Base-by-base conservation (phyloP, 2,888 invertebrate species). In the Drosophila neonasuta region DNA sequence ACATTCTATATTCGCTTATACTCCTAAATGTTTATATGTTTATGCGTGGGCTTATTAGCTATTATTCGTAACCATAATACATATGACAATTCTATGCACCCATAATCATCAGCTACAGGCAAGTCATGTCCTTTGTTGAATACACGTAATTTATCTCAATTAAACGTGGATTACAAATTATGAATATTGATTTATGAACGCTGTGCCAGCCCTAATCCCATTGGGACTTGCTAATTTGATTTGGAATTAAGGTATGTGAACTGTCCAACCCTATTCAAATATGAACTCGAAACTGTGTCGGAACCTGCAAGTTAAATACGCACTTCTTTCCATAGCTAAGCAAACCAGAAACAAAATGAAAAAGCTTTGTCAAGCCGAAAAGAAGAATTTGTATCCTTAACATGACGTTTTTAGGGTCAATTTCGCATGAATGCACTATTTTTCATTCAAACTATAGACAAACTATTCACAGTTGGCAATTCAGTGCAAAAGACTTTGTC, bases 151-250 rank as follows among this genome's bases (percentile, higher is more conserved):
- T 69, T 70, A 78, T 79, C 81, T 74, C 68, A 78, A 79, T 79
- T 79, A 84, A 84, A 68, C 54, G 52, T 42, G 65, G 48, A 79
- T 79, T 70, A 71, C 65, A 75, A 71, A 75, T 81, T 78, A 71
- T 69, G 79, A 78, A 69, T 79, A 84, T 84, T 81, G 85, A 79
- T 84, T 79, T 71, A 69, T 58, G 45, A 60, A 41, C 59, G 36
- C 44, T 56, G 30, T 2, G 39, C 44, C 32, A 42, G 20, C 32
- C 9, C 42, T 11, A 17, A 29, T 50, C 39, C 45, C 8, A 32
- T 48, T 20, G 58, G 42, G 36, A 11, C 7, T 54, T 52, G 57
- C 51, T 52, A 71, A 66, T 66, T 76, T 54, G 67, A 56, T 76
- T 62, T 49, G 39, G 42, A n/a, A 56, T 56, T 62, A 62, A 73